Evolutionary conservation across 2,797 vertebrate genomes (phyloP), one percentile per base, ranked within the genome.

Genomic region (Menidia menidia): DNA sequence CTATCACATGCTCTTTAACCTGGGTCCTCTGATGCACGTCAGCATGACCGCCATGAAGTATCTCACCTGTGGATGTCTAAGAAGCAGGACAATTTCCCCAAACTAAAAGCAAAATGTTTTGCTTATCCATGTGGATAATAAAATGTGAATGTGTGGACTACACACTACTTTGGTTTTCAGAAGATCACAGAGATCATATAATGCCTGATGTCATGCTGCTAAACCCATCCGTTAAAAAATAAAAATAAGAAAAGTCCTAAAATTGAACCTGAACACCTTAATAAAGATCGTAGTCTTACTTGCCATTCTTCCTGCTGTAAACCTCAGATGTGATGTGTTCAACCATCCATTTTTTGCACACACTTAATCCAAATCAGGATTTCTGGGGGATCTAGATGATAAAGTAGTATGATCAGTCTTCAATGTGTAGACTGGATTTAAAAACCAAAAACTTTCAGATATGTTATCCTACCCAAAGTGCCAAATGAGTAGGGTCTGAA

Each of bases 1-100:
- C 82, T 93, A 95, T 88, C 91, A 93, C 79, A 93, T 95, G 92
- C 90, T 96, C 55, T 95, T 94, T 64, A 90, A 91, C 68, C 62
- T 95, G 84, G 91, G 93, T 16, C 61, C 92, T 1, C 75, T 95
- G 50, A 94, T 96, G 91, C 91, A 94, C 8, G 11, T 95, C 75
- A 78, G 91, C 74, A 79, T 95, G 71, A 89, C 77, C 0, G 82
- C 82, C 58, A 89, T 96, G 80, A 93, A 91, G 86, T 94, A 80
- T 64, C 80, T 94, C 59, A 93, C 89, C 76, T 94, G 91, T 48
- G 88, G 91, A 32, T 94, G 90, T 86, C 73, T 93, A 77, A 89
- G 83, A 72, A 91, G 78, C 68, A 78, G 86, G 42, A 87, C 91
- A 0, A n/a, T 94, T 48, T 85, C 91, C 45, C 92, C 93, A 30